Conservation (phyloP, 2,113 vertebrate genomes). For the Paracanthobrama guichenoti region DNA sequence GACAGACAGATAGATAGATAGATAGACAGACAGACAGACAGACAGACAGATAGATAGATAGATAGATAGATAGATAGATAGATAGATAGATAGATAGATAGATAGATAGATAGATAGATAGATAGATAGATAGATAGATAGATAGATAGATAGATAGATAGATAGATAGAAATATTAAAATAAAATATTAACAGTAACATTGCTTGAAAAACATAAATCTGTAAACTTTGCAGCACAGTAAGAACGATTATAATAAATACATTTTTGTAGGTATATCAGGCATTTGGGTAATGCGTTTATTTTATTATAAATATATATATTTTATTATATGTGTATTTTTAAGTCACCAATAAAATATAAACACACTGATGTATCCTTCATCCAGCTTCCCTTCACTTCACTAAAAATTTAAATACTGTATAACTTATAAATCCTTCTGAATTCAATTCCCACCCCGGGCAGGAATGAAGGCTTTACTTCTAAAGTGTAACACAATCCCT, state of each 20-base stretch:
- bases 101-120: too few species aligned
- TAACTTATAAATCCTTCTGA: conserved; percentile 34
- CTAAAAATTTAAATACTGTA: conserved; percentile 2
- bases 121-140: rapidly evolving
- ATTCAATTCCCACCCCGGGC: conserved; percentile 26
- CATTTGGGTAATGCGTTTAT: background rate
- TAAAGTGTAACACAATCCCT: conserved; percentile 49
- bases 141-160: too few species aligned
- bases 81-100: too few species aligned
- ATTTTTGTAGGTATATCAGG: background rate
- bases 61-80: too few species aligned
- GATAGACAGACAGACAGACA: too few species aligned
- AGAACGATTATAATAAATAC: background rate
- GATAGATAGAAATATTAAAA: background rate
- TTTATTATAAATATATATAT: background rate
- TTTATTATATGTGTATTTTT: too few species aligned
- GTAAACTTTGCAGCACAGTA: background rate
- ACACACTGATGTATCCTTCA: background rate
- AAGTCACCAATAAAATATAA: background rate
- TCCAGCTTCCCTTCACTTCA: conserved; percentile 7
- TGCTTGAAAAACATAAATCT: background rate
- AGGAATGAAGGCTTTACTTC: conserved; percentile 19
- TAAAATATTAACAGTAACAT: background rate
- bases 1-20: too few species aligned
- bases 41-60: too few species aligned